A percentile compares a stretch with the other conserved stretches of the same genome.
phyloP scores from a whole-genome alignment of 2,888 invertebrate species.

The Eupithecia exiguata region DNA sequence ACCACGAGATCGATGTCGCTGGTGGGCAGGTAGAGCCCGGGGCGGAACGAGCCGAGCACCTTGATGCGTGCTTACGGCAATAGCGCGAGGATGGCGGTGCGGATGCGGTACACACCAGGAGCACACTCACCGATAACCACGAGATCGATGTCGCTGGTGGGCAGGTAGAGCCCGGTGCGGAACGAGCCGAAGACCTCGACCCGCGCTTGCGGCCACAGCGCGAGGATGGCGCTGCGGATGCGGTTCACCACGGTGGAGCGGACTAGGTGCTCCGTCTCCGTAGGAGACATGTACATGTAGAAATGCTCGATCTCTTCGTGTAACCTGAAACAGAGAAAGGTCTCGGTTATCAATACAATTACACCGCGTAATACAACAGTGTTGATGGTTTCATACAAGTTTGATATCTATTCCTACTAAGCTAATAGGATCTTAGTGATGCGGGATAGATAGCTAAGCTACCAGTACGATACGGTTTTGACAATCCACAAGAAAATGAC shows the following conservation, averaged over 20 bases:
- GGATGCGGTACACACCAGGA: constrained; percentile 86
- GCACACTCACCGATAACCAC: constrained; percentile 84
- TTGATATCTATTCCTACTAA: neutral
- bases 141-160: constrained; percentile 92
- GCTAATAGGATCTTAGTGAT: neutral
- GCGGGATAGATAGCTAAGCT: neutral
- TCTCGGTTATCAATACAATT: neutral
- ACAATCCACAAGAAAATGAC: neutral
- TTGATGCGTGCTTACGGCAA: constrained; percentile 98
- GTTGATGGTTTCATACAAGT: neutral
- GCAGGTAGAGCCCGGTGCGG: constrained; percentile 97
- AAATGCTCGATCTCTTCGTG: constrained; percentile 99
- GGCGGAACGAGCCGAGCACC: constrained; percentile 98
- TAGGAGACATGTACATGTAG: constrained; percentile 96
- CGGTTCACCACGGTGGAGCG: constrained; percentile 94
- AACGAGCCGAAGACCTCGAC: constrained; percentile 99
- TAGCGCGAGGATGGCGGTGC: constrained; percentile 91
- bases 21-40: constrained; percentile 98
- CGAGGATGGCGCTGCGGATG: constrained; percentile 93
- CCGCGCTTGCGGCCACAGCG: constrained; percentile 96
- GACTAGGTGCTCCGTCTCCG: constrained; percentile 94
- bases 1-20: constrained; percentile 89
- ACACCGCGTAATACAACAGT: neutral
- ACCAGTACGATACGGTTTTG: neutral
- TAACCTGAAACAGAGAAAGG: constrained; percentile 83